Evolutionary conservation across 2,888 invertebrate genomes (phyloP).

Genomic region (Abrostola triplasia): DNA sequence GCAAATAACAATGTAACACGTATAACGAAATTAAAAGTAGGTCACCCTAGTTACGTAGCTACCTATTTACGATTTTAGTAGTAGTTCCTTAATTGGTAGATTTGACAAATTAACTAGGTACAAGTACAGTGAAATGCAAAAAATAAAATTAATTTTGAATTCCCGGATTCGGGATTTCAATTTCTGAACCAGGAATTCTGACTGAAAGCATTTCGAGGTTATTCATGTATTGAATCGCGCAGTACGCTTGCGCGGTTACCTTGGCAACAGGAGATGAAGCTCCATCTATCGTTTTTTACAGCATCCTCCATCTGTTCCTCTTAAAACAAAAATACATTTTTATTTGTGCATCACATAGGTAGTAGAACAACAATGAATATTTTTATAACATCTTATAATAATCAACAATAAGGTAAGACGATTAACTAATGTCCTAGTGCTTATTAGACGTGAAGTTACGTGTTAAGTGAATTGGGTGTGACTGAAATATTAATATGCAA

Average conservation of each 20-base stretch:
- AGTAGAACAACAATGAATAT: constrained; percentile 34
- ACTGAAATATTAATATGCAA: constrained; percentile 66
- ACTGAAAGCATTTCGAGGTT: background rate
- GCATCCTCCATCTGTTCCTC: constrained; percentile 72
- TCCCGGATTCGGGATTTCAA: too few relatives aligned
- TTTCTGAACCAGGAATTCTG: too few relatives aligned
- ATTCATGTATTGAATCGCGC: constrained; percentile 18
- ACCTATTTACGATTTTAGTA: too few relatives aligned
- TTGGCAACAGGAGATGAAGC: constrained; percentile 69
- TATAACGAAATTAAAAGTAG: too few relatives aligned
- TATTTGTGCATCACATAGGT: constrained; percentile 18
- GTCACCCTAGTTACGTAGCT: too few relatives aligned
- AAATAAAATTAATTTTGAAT: too few relatives aligned
- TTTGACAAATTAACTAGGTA: too few relatives aligned
- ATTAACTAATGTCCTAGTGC: constrained; percentile 11
- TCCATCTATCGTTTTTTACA: constrained; percentile 70
- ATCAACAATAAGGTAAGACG: constrained; percentile 41
- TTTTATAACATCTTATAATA: constrained; percentile 6
- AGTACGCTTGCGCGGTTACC: constrained; percentile 79
- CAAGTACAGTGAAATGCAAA: too few relatives aligned
- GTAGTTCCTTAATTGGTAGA: too few relatives aligned
- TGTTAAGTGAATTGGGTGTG: constrained; percentile 48
- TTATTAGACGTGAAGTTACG: background rate
- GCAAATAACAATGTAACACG: too few relatives aligned
- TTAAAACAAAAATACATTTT: constrained; percentile 57